Evolutionary conservation across 35 echinoderm and acorn worm genomes (phyloP).

Genomic region (Ophioderma brevispina): DNA sequence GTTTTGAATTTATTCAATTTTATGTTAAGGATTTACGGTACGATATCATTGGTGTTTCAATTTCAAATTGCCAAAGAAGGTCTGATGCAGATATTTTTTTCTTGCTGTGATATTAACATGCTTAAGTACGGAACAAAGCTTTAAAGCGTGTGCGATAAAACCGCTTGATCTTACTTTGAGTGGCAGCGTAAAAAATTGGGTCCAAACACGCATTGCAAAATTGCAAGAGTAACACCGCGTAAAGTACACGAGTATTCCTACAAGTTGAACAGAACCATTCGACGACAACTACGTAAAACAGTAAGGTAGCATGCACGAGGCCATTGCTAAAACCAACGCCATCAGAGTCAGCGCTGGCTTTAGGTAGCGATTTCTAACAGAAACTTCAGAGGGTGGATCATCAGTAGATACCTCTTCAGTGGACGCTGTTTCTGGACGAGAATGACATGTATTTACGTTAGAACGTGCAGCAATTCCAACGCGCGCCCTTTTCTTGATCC

Average conservation of each 20-base stretch:
- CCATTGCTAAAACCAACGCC: not conserved
- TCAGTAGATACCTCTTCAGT: not conserved
- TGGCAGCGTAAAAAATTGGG: slow-evolving; percentile 27
- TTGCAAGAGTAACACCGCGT: not conserved
- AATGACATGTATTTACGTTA: too few species aligned
- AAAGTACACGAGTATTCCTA: not conserved
- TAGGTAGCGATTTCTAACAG: not conserved
- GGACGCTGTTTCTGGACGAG: not conserved
- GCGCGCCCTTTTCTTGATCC: too few species aligned
- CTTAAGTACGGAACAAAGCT: not conserved
- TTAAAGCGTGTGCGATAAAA: slow-evolving; percentile 10
- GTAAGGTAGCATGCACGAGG: not conserved
- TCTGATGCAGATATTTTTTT: too few species aligned
- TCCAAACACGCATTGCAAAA: slow-evolving; percentile 25
- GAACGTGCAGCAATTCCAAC: not conserved
- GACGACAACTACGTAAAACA: not conserved
- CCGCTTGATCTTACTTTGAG: slow-evolving; percentile 27
- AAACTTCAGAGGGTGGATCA: not conserved
- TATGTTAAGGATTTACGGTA: too few species aligned
- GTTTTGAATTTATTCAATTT: too few species aligned
- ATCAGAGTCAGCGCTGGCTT: slow-evolving; percentile 13
- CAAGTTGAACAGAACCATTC: not conserved
- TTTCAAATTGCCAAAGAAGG: too few species aligned
- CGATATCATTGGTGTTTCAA: too few species aligned
- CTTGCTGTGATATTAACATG: too few species aligned